These are phyloP conservation scores for Pararge aegeria DNA, from an alignment of 1,140 invertebrate species.

Conservation along the genomic window DNA sequence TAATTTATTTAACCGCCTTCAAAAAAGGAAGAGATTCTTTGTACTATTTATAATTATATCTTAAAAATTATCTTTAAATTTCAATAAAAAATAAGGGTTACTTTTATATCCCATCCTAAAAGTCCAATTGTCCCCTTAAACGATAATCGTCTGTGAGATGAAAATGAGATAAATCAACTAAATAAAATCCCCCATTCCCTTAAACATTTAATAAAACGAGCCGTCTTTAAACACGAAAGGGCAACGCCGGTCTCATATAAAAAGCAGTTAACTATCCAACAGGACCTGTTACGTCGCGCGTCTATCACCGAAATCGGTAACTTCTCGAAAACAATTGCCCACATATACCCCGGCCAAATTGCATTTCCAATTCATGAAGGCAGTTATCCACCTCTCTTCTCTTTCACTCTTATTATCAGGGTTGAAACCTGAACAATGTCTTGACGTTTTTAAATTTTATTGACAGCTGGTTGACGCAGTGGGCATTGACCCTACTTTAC, in stretches of 20 bases:
- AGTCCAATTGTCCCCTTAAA: background rate
- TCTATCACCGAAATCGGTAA: slow-evolving; percentile 45
- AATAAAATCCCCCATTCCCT: slow-evolving; percentile 11
- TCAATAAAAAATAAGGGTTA: background rate
- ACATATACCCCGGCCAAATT: slow-evolving; percentile 45
- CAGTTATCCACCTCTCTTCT: slow-evolving; percentile 49
- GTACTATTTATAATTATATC: background rate
- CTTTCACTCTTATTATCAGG: slow-evolving; percentile 19
- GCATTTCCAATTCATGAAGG: slow-evolving; percentile 75
- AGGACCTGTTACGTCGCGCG: slow-evolving; percentile 40
- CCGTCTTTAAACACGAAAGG: slow-evolving; percentile 19
- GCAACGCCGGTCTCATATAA: slow-evolving; percentile 23
- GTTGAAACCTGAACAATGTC: background rate
- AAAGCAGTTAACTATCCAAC: slow-evolving; percentile 27
- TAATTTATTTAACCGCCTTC: no score
- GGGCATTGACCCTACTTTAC: no score
- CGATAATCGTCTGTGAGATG: background rate
- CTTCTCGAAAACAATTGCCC: slow-evolving; percentile 45
- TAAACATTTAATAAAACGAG: slow-evolving; percentile 21
- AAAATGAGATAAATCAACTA: slow-evolving; percentile 10
- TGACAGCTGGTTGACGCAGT: no score
- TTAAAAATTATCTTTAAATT: no score
- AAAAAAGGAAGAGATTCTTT: background rate
- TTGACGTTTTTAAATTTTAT: no score
- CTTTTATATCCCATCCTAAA: background rate